Percentiles rank a stretch among this genome's conserved stretches.
These are phyloP conservation scores for Sericinus montela DNA, from an alignment of 2,888 invertebrate genomes.

Conservation along the genomic window DNA sequence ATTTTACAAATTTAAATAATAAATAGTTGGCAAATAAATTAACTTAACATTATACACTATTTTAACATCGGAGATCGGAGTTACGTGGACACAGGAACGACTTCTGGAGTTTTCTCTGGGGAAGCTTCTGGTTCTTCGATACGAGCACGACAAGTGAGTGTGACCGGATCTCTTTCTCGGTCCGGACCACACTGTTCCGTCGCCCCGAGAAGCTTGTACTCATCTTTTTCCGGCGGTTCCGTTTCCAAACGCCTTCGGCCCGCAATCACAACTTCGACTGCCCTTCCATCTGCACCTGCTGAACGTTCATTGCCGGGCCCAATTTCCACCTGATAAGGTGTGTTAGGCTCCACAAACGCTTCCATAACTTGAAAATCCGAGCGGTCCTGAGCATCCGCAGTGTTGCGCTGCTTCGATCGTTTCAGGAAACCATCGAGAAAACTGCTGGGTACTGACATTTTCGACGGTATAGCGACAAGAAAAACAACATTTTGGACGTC, in stretches of 20 bases:
- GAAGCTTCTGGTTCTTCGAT: conserved; percentile 17
- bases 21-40: conserved; percentile 37
- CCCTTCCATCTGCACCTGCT: conserved; percentile 43
- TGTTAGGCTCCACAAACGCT: conserved; percentile 82
- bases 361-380: conserved; percentile 67
- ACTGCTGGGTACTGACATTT: conserved; percentile 34
- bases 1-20: conserved; percentile 24
- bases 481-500: conserved; percentile 87
- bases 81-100: conserved; percentile 42
- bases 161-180: conserved; percentile 82
- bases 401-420: conserved; percentile 27
- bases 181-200: conserved; percentile 88
- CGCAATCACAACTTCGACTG: conserved; percentile 60
- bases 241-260: conserved; percentile 45
- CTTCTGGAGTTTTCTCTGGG: conserved; percentile 40
- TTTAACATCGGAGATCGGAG: conserved; percentile 37
- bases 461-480: conserved; percentile 79
- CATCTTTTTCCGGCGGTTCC: conserved; percentile 42
- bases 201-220: conserved; percentile 81
- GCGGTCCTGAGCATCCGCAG: conserved; percentile 45
- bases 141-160: conserved; percentile 73
- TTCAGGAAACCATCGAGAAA: conserved; percentile 36
- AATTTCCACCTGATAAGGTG: conserved; percentile 85
- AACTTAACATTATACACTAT: conserved; percentile 31
- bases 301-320: conserved; percentile 40